Evolutionary conservation across 2,113 vertebrate species (phyloP), one percentile per base, ranked within the genome.

Genomic region (Notarius lentiginosus): DNA sequence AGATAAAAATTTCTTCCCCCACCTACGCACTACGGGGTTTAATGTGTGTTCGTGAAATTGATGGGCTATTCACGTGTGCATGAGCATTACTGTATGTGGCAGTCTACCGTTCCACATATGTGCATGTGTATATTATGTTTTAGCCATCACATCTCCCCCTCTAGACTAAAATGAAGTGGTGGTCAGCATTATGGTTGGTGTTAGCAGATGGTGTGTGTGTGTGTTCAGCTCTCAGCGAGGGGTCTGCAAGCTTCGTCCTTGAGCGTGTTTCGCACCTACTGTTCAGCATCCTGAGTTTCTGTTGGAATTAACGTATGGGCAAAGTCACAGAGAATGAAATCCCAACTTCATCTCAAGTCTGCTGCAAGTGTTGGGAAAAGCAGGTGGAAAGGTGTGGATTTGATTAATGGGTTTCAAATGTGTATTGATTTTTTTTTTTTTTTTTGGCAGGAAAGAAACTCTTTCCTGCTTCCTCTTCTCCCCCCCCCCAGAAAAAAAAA

Each of bases 131-230:
- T 30, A 30, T 22, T 56, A 49, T 17, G 17, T 51, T 66, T 70
- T 70, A 68, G 65, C 51, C 17, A 10, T 86, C 47, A 55, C 12
- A 41, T 80, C 66, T 73, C 66, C 53, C 66, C 27, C 51, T 56
- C 49, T 30, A 72, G 66, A 72, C 27, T 63, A 27, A 58, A 82
- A 77, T 75, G 58, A 63, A 34, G 80, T 68, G 72, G 61, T 82
- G 72, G 81, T 88, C 89, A 90, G 89, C 89, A 88, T 66, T 79
- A 90, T 73, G 84, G 27, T n/a, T 76, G 63, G 65, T 63, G 56
- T 72, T 76, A 87, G 85, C 88, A 89, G 88, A 89, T 89, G 88
- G 88, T 58, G 86, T 82, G 89, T 89, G 72, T 73, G 88, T 66
- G 79, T 86, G 86, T 82, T 86, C 85, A 10, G 34, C 30, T 3